Evolutionary conservation across 1,140 invertebrate species (phyloP), one percentile per base, ranked within the genome.

Genomic region (Hypsibius dujardini): DNA sequence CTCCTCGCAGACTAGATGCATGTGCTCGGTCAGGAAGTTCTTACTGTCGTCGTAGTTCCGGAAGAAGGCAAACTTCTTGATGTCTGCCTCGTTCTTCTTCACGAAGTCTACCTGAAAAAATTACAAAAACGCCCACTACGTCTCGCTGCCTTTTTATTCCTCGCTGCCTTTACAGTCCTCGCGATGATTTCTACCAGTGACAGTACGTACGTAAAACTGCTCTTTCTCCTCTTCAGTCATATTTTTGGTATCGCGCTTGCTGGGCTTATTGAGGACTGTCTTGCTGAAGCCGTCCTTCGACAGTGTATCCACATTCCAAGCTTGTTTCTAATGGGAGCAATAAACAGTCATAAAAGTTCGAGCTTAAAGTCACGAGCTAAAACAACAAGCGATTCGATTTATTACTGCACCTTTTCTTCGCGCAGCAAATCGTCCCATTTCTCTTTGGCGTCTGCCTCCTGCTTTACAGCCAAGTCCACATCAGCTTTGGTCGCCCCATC

Each of bases 221-320:
- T 91, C 88, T 72, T 87, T 88, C 76, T 95, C 90, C 79, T 96
- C 92, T 75, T 95, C 92, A 3, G 87, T 86, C 47, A 92, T 78
- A 74, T 86, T 76, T 84, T 70, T 84, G 81, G 73, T 90, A 87
- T 50, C 78, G 77, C 12, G 62, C 62, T 67, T 67, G 1, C 78
- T 73, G 15, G 84, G 78, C 78, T 88, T 89, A 77, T 98, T 98
- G 56, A 98, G 90, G 0, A 83, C 74, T 40, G 95, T 98, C 83
- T 97, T 98, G 7, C 89, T 90, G 79, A 96, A 98, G 46, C 92
- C 92, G n/a, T 93, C 90, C 75, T 95, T 88, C 77, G 90, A 94
- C 73, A 99, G 95, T 1, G 95, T 99, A 80, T 99, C 96, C 1
- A 99, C 90, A 84, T 99, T 99, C 91, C 92, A 96, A 1, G 95